Base-by-base conservation (phyloP, 2,113 vertebrate genomes). In the Prochilodus magdalenae region DNA sequence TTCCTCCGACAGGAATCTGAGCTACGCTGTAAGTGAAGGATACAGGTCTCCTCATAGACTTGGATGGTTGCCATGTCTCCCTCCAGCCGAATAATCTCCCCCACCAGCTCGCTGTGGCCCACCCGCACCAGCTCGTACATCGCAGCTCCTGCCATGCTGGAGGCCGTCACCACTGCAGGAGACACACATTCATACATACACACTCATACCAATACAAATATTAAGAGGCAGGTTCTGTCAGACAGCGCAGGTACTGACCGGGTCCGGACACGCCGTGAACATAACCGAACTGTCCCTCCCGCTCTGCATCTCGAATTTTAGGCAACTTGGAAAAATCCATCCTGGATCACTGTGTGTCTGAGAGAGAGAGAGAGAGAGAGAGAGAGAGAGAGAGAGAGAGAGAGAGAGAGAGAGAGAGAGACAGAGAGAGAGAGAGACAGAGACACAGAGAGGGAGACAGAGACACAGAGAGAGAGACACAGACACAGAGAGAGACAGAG, bases 41-140 rank as follows among this genome's bases (percentile, higher is more conserved):
- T 99, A 99, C 98, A 99, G 0, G 98, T 99, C 93, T 99, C 98
- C 90, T 99, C 98, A 24, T 99, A 99, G 77, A 99, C 98, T 89
- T 99, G 98, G 73, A 99, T 97, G 47, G 98, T 99, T 12, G 98
- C 98, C 96, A 98, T 95, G 86, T 99, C 97, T 18, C 97, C 97
- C 87, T 99, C 97, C 89, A 99, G 86, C 4, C 98, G 95, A 88
- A 99, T 99, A 81, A 99, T 98, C 91, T 99, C 98, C 87, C 98
- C 98, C 59, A 99, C 97, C 87, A 99, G 91, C 55, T 99, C 97
- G 0, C 95, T 95, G 93, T 99, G 97, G 67, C 98, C 97, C 4
- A 99, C 97, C 80, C 98, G 95, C 7, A 99, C 97, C 91, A 99
- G 91, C 88, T 99, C 97, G 0, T 99, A 99, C 98, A 99, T 99